Base-by-base conservation (phyloP, 2,888 invertebrate species). In the Clepsis dumicolana region DNA sequence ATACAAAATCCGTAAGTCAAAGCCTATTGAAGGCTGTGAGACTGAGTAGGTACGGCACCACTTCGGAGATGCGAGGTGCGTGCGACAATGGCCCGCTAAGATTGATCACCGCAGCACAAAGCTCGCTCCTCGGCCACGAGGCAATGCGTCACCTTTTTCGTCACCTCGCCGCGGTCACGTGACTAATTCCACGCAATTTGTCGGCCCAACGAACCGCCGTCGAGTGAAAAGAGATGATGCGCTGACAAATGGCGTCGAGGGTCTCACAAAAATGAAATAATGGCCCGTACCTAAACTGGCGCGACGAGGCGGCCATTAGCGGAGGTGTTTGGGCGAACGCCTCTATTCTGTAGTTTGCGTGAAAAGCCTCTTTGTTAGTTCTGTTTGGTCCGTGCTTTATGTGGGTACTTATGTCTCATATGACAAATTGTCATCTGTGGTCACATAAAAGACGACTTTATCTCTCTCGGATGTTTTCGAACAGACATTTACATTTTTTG, bases 231-330 rank as follows among this genome's bases (percentile, higher is more conserved):
- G 92, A 91, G 87, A 87, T 91, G 91, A 91, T 89, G 91, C 81
- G 84, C 85, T 93, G 92, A 93, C 93, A 93, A 93, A 93, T 93
- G 87, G 88, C 85, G 86, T 86, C 83, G 90, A 90, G 91, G 89
- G 87, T 84, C 91, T 90, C 84, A 93, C 92, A 91, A 92, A 93
- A 93, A 92, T 93, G 83, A 91, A 85, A 91, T 93, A 93, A 93
- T 93, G 90, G 89, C 79, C 90, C 90, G 83, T 89, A 88, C 91
- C 91, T 89, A 91, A 91, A 86, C 90, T 80, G 88, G 85, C 83
- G 85, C 88, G 85, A 83, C 84, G 88, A 86, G 85, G 83, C 80
- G 85, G 87, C 89, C 91, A 93, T 93, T 93, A 92, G 90, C 79
- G 87, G 90, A 90, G 91, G 86, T 91, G 93, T 93, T 91, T 91